phyloP scores from a whole-genome alignment of 2,113 vertebrate genomes.

The Leucopsar rothschildi region DNA sequence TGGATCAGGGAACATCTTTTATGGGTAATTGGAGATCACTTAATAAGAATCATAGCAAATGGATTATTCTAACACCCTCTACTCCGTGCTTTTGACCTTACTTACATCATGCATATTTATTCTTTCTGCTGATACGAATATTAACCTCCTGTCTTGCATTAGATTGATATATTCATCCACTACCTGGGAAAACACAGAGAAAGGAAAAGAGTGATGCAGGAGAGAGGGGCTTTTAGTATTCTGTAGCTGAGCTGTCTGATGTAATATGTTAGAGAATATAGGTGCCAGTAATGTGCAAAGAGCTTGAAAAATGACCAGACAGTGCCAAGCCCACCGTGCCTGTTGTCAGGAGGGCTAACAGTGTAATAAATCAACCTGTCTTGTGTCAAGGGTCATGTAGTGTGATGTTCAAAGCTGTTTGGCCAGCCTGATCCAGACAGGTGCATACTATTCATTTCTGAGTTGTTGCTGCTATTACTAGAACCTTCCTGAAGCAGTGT shows the following conservation, averaged over 20 bases:
- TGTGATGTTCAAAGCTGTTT: constrained; percentile 27
- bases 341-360: constrained; percentile 46
- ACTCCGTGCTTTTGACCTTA: neutral
- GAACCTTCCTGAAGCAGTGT: neutral
- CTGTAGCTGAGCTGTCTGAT: neutral
- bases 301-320: constrained; percentile 72
- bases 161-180: neutral
- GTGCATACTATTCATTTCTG: neutral
- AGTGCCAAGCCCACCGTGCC: constrained; percentile 1
- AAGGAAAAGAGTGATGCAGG: neutral
- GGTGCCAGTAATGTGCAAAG: constrained; percentile 47
- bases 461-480: neutral
- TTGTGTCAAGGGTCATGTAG: constrained; percentile 57
- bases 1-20: neutral
- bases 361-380: constrained; percentile 72
- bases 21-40: neutral
- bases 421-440: constrained; percentile 42
- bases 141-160: neutral
- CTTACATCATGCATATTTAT: neutral
- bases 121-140: neutral
- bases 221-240: constrained; percentile 50
- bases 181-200: neutral
- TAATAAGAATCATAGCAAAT: neutral
- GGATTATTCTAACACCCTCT: neutral
- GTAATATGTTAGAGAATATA: constrained; percentile 26